These are phyloP conservation scores for Hydropotes inermis DNA, from an alignment of 2,113 vertebrate genomes.

Conservation along the genomic window DNA sequence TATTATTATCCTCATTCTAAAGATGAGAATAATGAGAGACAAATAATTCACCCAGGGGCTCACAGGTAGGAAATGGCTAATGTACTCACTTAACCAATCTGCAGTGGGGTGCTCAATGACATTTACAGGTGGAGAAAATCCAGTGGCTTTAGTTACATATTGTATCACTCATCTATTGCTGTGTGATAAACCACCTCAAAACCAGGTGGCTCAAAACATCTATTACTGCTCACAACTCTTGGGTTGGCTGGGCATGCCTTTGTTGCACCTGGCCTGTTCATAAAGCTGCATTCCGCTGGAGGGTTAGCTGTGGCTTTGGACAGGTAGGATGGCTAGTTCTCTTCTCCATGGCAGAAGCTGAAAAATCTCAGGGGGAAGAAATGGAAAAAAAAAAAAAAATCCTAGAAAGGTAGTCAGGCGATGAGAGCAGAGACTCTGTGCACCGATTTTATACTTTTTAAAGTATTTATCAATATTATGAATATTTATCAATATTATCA, in stretches of 20 bases:
- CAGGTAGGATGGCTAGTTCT: neutral
- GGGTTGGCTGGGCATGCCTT: neutral
- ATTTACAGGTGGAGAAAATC: neutral
- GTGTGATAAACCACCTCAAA: neutral
- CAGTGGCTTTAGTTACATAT: neutral
- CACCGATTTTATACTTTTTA: neutral
- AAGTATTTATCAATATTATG: neutral
- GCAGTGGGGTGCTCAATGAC: neutral
- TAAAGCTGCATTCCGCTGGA: neutral
- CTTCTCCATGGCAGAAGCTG: neutral
- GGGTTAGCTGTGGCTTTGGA: neutral
- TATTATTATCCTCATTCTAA: neutral
- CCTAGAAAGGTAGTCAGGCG: rapidly evolving
- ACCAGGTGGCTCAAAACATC: neutral
- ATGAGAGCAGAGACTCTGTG: neutral
- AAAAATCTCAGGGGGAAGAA: neutral
- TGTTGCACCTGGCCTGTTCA: neutral
- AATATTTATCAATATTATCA: neutral
- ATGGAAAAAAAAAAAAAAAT: neutral
- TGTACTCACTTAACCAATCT: too few species aligned
- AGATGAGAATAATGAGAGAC: neutral
- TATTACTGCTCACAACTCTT: neutral
- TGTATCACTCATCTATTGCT: neutral
- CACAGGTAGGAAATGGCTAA: neutral
- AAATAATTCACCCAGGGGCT: neutral